These are phyloP conservation scores for Hydrophis major DNA, from an alignment of 2,797 vertebrate genomes.

Conservation along the genomic window DNA sequence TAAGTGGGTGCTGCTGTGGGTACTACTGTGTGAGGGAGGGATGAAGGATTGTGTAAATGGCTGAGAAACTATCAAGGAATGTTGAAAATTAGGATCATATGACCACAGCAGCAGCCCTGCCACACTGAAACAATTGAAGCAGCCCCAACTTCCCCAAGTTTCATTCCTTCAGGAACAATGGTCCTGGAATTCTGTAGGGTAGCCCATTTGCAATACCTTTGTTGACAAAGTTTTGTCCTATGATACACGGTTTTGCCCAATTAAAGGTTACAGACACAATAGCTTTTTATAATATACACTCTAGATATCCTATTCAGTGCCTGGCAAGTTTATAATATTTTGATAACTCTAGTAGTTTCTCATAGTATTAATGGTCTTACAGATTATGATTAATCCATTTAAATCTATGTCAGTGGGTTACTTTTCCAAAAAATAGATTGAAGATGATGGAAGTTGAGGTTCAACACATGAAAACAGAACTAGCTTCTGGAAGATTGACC, in stretches of 20 bases:
- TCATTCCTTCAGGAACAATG: not conserved
- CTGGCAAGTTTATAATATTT: not conserved
- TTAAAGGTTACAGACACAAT: not conserved
- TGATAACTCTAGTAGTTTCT: not conserved
- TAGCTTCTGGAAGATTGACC: not conserved
- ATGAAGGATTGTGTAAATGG: not conserved
- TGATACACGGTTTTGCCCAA: not conserved
- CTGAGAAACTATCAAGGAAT: not conserved
- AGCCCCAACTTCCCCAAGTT: not conserved
- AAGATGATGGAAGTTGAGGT: not conserved
- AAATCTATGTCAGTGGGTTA: not conserved
- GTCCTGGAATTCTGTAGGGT: not conserved
- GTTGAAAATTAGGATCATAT: not conserved
- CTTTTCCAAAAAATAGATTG: not conserved
- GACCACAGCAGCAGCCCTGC: not conserved
- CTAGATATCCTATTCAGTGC: not conserved
- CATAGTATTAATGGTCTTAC: not conserved
- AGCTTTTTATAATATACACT: not conserved
- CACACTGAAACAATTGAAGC: not conserved
- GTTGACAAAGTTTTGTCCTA: not conserved
- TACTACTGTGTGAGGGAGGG: not conserved
- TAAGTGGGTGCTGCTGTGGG: not conserved
- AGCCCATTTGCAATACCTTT: not conserved
- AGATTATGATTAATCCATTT: not conserved
- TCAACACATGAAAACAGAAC: not conserved